These are phyloP conservation scores for Sclerodermus sp. DNA, from an alignment of 2,888 invertebrate genomes.

Conservation along the genomic window DNA sequence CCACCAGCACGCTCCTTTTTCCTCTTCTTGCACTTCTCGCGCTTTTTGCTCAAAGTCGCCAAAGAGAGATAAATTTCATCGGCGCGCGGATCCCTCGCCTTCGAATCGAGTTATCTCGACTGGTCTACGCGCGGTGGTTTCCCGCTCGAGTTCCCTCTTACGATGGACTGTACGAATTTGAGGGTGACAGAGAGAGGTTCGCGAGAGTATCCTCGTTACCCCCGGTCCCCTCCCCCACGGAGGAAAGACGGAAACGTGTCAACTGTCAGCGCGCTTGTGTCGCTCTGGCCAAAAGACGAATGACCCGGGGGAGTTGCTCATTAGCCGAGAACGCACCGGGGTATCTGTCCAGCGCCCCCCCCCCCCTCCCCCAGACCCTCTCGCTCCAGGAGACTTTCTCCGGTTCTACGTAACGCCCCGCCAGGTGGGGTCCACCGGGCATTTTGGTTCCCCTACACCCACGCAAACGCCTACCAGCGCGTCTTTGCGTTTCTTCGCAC, in stretches of 20 bases:
- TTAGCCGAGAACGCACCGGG: slow-evolving; percentile 39
- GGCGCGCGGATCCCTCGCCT: no score
- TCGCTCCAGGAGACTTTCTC: slow-evolving; percentile 1
- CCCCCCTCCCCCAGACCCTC: slow-evolving; percentile 7
- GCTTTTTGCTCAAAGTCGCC: no score
- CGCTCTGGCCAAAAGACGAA: slow-evolving; percentile 35
- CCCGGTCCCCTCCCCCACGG: slow-evolving; percentile 1
- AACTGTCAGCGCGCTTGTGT: slow-evolving; percentile 20
- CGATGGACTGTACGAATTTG: no score
- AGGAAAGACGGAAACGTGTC: slow-evolving; percentile 28
- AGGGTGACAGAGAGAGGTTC: no score
- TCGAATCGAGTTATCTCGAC: no score
- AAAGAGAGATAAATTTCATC: no score
- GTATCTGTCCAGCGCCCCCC: slow-evolving; percentile 20
- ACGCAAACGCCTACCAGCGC: slow-evolving; percentile 39
- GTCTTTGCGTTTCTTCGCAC: slow-evolving; percentile 35
- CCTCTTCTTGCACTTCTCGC: no score
- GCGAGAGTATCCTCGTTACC: background rate
- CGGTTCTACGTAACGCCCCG: slow-evolving; percentile 29
- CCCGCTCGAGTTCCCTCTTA: no score
- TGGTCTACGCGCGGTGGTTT: no score
- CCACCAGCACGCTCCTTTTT: no score
- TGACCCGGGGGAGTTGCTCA: slow-evolving; percentile 41
- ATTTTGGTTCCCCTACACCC: slow-evolving; percentile 30
- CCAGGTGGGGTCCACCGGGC: slow-evolving; percentile 31